phyloP scores from a whole-genome alignment of 1,140 invertebrate genomes.

The Bombus impatiens region DNA sequence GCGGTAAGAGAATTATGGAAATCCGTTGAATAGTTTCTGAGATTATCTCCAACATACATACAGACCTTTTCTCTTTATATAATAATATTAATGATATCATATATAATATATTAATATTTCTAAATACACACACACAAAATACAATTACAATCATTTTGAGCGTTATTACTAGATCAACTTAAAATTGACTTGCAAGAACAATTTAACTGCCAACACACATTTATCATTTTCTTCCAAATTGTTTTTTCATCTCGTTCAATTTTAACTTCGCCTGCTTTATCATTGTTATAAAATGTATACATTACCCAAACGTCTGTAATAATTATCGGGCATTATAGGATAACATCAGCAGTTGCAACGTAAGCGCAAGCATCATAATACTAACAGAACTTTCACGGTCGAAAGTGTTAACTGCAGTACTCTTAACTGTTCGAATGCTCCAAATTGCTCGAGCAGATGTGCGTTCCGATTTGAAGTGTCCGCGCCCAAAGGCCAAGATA shows the following conservation, averaged over 20 bases:
- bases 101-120: too few relatives aligned
- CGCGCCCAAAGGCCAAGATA: conserved; percentile 9
- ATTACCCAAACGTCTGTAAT: background rate
- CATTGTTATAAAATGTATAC: background rate
- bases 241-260: too few relatives aligned
- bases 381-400: background rate
- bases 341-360: background rate
- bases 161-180: background rate
- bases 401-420: conserved; percentile 18
- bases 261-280: background rate
- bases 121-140: too few relatives aligned
- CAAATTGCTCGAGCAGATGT: conserved; percentile 11
- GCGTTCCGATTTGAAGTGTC: conserved; percentile 19
- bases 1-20: too few relatives aligned
- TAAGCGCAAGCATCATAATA: background rate
- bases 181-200: background rate
- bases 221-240: background rate
- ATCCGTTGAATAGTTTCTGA: too few relatives aligned
- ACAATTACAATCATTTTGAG: too few relatives aligned
- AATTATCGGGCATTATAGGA: too few relatives aligned
- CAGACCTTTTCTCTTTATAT: too few relatives aligned
- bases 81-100: too few relatives aligned
- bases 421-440: conserved; percentile 5
- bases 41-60: too few relatives aligned
- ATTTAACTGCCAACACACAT: background rate